phyloP scores from a whole-genome alignment of 2,797 vertebrate genomes.

The Selene dorsalis region DNA sequence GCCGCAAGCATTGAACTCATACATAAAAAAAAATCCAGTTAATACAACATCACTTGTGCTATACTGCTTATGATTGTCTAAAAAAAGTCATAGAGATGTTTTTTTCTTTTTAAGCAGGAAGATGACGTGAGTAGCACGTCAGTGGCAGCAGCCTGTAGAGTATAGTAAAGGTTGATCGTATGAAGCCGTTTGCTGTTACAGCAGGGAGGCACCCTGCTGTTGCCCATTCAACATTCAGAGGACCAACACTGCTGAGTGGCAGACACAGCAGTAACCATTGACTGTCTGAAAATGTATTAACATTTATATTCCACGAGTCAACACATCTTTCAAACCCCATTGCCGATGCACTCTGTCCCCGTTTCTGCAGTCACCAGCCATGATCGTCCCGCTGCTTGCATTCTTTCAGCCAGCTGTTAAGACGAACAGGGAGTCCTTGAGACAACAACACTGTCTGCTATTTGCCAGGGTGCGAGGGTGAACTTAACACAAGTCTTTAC shows the following conservation, averaged over 20 bases:
- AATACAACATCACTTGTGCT: not conserved
- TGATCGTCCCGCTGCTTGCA: slow-evolving; percentile 28
- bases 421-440: slow-evolving; percentile 15
- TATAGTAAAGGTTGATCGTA: not conserved
- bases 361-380: slow-evolving; percentile 10
- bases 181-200: not conserved
- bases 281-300: slow-evolving; percentile 12
- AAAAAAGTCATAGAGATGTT: not conserved
- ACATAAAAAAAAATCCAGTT: not conserved
- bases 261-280: not conserved
- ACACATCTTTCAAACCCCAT: slow-evolving; percentile 5
- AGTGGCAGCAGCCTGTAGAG: not conserved
- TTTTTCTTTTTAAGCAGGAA: not conserved
- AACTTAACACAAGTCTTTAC: slow-evolving; percentile 22
- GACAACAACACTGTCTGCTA: slow-evolving; percentile 31
- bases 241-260: not conserved
- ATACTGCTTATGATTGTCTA: not conserved
- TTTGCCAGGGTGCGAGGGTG: slow-evolving; percentile 5
- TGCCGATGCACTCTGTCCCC: not conserved
- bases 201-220: slow-evolving; percentile 15
- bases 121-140: slow-evolving; percentile 2
- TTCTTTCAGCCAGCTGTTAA: slow-evolving; percentile 24
- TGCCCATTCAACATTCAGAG: slow-evolving; percentile 8
- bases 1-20: not conserved
- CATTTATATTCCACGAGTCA: slow-evolving; percentile 28